Percentiles rank a stretch among this genome's conserved stretches.
Conservation (phyloP, 2,797 vertebrate genomes). For the Clarias laeviceps region DNA sequence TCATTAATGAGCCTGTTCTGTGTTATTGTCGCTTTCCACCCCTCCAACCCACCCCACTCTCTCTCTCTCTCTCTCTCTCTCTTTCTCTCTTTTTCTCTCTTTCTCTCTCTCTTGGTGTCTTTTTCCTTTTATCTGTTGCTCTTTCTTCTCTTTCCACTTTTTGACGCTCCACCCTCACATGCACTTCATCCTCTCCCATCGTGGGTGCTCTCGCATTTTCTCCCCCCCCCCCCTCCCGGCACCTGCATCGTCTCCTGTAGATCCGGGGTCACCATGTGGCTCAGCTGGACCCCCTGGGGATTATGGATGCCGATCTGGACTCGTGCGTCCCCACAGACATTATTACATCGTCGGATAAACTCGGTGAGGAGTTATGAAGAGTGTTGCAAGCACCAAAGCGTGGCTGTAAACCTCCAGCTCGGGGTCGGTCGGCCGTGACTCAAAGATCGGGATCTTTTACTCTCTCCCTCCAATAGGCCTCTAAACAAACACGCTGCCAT, state of each 20-base stretch:
- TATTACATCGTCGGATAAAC: conserved; percentile 98
- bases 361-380: conserved; percentile 85
- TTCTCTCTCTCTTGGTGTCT: conserved; percentile 25
- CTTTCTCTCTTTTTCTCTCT: conserved; percentile 42
- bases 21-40: conserved; percentile 83
- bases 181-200: conserved; percentile 38
- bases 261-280: conserved; percentile 99
- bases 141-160: conserved; percentile 36
- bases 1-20: conserved; percentile 71
- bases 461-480: background rate
- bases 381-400: conserved; percentile 13
- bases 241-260: conserved; percentile 78
- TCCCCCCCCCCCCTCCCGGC: conserved; percentile 15
- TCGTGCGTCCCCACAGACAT: conserved; percentile 96
- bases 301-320: conserved; percentile 99
- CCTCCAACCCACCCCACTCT: conserved; percentile 55
- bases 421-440: background rate
- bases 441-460: background rate
- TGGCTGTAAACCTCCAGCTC: conserved; percentile 18
- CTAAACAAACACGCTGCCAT: background rate
- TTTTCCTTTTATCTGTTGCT: conserved; percentile 19
- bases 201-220: conserved; percentile 64
- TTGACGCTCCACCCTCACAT: conserved; percentile 33
- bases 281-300: conserved; percentile 98
- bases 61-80: conserved; percentile 25